phyloP scores from a whole-genome alignment of 2,797 vertebrate species.

The Balearica regulorum region DNA sequence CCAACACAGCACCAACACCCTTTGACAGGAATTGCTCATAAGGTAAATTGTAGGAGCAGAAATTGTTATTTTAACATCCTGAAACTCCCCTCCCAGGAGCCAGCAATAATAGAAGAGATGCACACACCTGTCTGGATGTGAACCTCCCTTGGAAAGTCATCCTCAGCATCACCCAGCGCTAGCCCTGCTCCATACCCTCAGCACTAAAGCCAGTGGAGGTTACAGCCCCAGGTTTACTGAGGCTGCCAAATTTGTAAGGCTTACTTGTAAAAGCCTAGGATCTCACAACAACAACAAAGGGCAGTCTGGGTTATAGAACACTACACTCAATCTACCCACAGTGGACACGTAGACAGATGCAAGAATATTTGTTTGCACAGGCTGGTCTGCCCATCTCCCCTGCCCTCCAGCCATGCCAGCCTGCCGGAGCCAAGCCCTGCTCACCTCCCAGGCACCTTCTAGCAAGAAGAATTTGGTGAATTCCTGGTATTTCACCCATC shows the following conservation, averaged over 20 bases:
- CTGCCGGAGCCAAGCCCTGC: not conserved
- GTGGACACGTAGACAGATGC: not conserved
- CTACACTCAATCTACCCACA: fast-evolving
- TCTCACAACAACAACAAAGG: not conserved
- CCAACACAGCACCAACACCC: not conserved
- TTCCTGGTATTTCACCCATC: not conserved
- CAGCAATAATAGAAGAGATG: not conserved
- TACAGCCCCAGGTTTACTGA: not conserved
- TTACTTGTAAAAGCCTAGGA: not conserved
- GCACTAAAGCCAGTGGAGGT: not conserved
- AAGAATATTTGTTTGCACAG: not conserved
- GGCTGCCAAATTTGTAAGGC: not conserved
- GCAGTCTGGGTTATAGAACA: not conserved
- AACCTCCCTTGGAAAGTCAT: not conserved
- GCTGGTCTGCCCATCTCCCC: fast-evolving
- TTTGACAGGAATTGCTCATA: not conserved
- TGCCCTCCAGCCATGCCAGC: not conserved
- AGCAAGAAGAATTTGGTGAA: not conserved
- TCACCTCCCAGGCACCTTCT: not conserved
- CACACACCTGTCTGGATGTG: not conserved
- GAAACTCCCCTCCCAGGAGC: not conserved
- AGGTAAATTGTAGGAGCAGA: not conserved
- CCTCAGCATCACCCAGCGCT: fast-evolving
- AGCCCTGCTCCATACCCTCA: not conserved
- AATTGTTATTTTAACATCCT: fast-evolving